These are phyloP conservation scores for Malacoctenus gilli DNA, from an alignment of 2,797 vertebrate species.

Conservation along the genomic window DNA sequence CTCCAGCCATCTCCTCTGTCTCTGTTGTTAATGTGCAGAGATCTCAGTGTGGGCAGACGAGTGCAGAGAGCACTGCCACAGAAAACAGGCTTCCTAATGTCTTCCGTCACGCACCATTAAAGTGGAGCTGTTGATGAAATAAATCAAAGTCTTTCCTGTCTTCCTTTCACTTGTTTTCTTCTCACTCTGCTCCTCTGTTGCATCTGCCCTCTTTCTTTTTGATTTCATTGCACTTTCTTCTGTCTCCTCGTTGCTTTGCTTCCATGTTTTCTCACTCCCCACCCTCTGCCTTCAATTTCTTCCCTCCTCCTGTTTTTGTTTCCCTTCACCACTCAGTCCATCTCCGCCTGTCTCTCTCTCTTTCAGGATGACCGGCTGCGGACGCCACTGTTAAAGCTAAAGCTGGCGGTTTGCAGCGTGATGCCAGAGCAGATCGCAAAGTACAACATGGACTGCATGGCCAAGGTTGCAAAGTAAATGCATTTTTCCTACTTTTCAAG, in stretches of 20 bases:
- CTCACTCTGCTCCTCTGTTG: neutral
- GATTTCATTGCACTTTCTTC: neutral
- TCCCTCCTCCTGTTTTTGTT: neutral
- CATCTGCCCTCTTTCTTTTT: neutral
- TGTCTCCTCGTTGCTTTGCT: neutral
- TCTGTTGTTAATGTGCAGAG: conserved; percentile 18
- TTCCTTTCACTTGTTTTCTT: neutral
- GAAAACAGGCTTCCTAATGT: conserved; percentile 40
- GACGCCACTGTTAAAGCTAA: conserved; percentile 91
- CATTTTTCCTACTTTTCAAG: neutral
- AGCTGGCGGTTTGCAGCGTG: conserved; percentile 91
- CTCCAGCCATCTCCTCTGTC: conserved; percentile 11
- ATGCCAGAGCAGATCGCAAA: conserved; percentile 95
- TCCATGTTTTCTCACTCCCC: neutral
- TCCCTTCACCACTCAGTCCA: neutral
- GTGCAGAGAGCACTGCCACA: conserved; percentile 8
- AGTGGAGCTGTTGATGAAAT: conserved; percentile 35
- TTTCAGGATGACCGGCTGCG: conserved; percentile 91
- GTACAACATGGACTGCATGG: conserved; percentile 93
- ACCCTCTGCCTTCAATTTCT: neutral
- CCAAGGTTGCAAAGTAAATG: conserved; percentile 89
- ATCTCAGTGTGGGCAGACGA: conserved; percentile 27
- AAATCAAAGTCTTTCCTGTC: conserved; percentile 16
- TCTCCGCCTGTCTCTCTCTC: conserved; percentile 1
- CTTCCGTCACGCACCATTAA: conserved; percentile 47